Base-by-base conservation (phyloP, 2,113 vertebrate species). In the Brachionichthys hirsutus region DNA sequence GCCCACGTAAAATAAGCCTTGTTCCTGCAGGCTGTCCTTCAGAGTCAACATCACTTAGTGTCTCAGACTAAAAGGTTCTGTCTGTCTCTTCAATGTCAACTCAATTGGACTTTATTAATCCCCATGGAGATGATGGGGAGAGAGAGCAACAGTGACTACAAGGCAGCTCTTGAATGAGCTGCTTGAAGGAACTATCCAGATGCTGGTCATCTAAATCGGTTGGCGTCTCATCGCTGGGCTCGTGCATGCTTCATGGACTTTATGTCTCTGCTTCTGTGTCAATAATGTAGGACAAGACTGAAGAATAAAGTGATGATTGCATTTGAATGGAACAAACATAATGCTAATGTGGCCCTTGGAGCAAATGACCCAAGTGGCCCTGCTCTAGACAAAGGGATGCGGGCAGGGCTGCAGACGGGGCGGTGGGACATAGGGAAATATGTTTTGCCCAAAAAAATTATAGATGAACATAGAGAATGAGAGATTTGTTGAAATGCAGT, bases 41-140 rank as follows among this genome's bases (percentile, higher is more conserved):
- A 46, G 43, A 54, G 52, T 35, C 13, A 1, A 41, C 67, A 20
- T 69, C 38, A 12, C 53, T 71, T 62, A 43, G 30, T 18, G 53
- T 67, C 68, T 72, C n/a, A 9, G 22, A 53, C 24, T 47, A 69
- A 70, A 62, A 47, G 0, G 46, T 15, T 45, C 62, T 14, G 20
- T 67, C 64, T 62, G 14, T 66, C 67, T 75, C 75, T 53, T 79
- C 70, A 75, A 30, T 77, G 73, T 77, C 81, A 73, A 20, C 58
- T 67, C 70, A 48, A 45, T 79, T 65, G 36, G 20, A 46, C 70
- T 53, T 70, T 69, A 62, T 85, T 77, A 81, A 78, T 66, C 69
- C 61, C 62, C 60, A 66, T 52, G 52, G 70, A 81, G 73, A 58
- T 5, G 47, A 18, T 45, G 35, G 48, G 19, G 47, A 18, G 49